Conservation (phyloP, 2,888 invertebrate species). For the Diadegma fenestrale region DNA sequence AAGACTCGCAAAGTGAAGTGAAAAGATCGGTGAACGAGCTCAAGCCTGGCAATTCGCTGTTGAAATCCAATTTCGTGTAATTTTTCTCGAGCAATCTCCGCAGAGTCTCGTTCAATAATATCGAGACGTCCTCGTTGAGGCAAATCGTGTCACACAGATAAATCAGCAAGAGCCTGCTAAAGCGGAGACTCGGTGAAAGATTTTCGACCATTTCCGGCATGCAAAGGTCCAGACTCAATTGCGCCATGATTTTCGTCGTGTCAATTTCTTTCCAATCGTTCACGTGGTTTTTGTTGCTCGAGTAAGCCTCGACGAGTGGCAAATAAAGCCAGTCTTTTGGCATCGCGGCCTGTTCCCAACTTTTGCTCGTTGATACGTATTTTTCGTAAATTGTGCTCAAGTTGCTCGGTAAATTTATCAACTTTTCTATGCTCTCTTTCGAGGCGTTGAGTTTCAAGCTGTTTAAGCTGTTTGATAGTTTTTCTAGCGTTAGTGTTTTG, state of each 20-base stretch:
- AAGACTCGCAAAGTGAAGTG: slow-evolving; percentile 93
- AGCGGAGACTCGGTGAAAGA: slow-evolving; percentile 79
- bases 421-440: slow-evolving; percentile 38
- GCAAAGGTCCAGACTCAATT: slow-evolving; percentile 78
- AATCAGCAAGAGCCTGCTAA: slow-evolving; percentile 79
- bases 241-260: slow-evolving; percentile 72
- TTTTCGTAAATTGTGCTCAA: slow-evolving; percentile 75
- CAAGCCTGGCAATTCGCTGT: slow-evolving; percentile 78
- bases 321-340: slow-evolving; percentile 93
- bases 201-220: slow-evolving; percentile 79
- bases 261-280: slow-evolving; percentile 70
- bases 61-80: slow-evolving; percentile 77
- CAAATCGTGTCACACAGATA: slow-evolving; percentile 81
- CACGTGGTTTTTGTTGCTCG: slow-evolving; percentile 81
- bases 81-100: slow-evolving; percentile 69
- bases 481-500: slow-evolving; percentile 75
- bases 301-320: slow-evolving; percentile 88
- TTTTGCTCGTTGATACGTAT: slow-evolving; percentile 74
- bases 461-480: slow-evolving; percentile 72
- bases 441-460: slow-evolving; percentile 69
- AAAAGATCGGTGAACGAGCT: slow-evolving; percentile 92
- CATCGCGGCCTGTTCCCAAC: slow-evolving; percentile 88
- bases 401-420: slow-evolving; percentile 71
- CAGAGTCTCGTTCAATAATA: slow-evolving; percentile 60
- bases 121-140: slow-evolving; percentile 70